A percentile compares a stretch with the other conserved stretches of the same genome.
These are phyloP conservation scores for Lepeophtheirus nordmannii DNA, from an alignment of 2,888 invertebrate genomes.

Conservation along the genomic window DNA sequence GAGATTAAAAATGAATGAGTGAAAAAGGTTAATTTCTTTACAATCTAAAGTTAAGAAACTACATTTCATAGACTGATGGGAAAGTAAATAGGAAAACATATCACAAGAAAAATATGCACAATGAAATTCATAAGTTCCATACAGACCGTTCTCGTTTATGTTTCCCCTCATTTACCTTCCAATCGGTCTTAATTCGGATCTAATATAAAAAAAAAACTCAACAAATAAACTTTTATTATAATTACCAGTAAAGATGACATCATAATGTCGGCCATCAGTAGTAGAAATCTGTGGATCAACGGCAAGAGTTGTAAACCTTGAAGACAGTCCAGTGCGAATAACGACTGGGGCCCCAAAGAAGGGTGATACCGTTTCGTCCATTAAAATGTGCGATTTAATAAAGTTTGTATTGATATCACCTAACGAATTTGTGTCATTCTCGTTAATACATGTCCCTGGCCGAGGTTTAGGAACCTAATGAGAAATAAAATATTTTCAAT, in stretches of 20 bases:
- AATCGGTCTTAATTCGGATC: too few species aligned
- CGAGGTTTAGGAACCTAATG: constrained; percentile 53
- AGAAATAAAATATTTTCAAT: constrained; percentile 15
- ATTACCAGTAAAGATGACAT: constrained; percentile 85
- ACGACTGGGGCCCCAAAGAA: constrained; percentile 65
- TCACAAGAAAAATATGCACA: too few species aligned
- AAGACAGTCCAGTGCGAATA: constrained; percentile 46
- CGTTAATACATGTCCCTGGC: constrained; percentile 58
- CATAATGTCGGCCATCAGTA: constrained; percentile 65
- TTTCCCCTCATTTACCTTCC: too few species aligned
- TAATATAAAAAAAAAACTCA: too few species aligned
- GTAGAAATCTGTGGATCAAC: constrained; percentile 82
- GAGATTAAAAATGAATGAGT: background rate
- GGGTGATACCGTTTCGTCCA: constrained; percentile 80
- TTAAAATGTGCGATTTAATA: constrained; percentile 82
- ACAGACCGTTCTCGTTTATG: too few species aligned
- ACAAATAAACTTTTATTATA: too few species aligned
- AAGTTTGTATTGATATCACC: constrained; percentile 79
- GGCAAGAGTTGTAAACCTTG: constrained; percentile 47
- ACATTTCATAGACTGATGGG: too few species aligned
- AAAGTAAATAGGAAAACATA: too few species aligned
- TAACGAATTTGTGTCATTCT: constrained; percentile 69
- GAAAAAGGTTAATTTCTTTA: background rate
- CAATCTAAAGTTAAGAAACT: too few species aligned
- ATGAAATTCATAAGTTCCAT: too few species aligned